Conservation (phyloP, 2,797 vertebrate species). For the Betta splendens region DNA sequence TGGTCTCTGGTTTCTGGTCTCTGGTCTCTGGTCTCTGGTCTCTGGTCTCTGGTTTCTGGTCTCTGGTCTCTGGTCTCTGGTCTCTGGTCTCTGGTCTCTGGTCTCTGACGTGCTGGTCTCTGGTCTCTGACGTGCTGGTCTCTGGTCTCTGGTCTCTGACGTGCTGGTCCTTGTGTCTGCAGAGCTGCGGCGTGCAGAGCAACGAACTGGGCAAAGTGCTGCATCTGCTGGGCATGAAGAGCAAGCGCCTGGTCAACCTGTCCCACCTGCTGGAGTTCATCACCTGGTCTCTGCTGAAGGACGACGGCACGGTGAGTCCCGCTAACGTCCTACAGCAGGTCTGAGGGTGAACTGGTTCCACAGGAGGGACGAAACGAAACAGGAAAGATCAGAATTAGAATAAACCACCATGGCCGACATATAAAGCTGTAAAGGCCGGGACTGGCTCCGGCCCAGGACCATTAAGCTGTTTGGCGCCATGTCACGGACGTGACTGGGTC, state of each 20-base stretch:
- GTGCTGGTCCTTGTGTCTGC: too few relatives aligned
- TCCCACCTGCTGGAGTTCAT: conserved; percentile 84
- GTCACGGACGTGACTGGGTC: background rate
- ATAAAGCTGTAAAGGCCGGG: background rate
- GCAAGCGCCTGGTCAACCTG: conserved; percentile 73
- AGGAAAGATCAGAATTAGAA: background rate
- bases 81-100: too few relatives aligned
- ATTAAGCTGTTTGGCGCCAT: accelerated
- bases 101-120: too few relatives aligned
- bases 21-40: too few relatives aligned
- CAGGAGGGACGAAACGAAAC: background rate
- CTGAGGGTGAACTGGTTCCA: background rate
- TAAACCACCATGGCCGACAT: background rate
- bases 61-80: too few relatives aligned
- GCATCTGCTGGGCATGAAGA: conserved; percentile 73
- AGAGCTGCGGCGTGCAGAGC: conserved; percentile 76
- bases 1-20: too few relatives aligned
- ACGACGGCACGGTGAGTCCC: conserved; percentile 72
- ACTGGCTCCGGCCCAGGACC: background rate
- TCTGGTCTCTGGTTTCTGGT: too few relatives aligned
- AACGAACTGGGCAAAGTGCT: conserved; percentile 70
- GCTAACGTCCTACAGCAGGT: background rate
- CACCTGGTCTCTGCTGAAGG: conserved; percentile 83
- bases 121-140: too few relatives aligned
- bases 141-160: too few relatives aligned